Evolutionary conservation across 2,113 vertebrate species (phyloP), one percentile per base, ranked within the genome.

Genomic region (Sylvietta virens): DNA sequence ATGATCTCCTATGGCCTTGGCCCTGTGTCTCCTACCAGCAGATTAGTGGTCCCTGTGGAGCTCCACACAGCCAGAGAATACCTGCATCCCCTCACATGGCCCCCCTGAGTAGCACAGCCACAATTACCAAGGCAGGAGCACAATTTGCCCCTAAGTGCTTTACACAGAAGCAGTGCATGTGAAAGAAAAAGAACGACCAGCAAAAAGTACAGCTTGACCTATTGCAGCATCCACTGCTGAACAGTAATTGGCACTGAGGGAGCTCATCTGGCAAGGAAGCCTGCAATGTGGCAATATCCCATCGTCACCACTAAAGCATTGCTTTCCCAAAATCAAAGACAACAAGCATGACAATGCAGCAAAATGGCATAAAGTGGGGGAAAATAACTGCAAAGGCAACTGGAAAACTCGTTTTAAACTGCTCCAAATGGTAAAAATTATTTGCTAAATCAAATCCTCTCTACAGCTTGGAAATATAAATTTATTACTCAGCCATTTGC

Each of bases 241-340:
- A 96, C 13, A 88, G 76, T 42, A 95, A 95, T 84, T 92, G 94
- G 82, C 88, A 88, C 76, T 53, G 57, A 73, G 76, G 61, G 76
- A 95, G 57, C 64, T 72, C 80, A 88, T 95, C 76, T 96, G 94
- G 90, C 72, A 90, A 88, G 80, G 90, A 81, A 79, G 69, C 26
- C 90, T 86, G 57, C 90, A 94, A 93, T 88, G 94, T 95, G 90
- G 94, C 90, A 96, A 92, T 78, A 92, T 79, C 90, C 94, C 93
- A 96, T 90, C 71, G 82, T 93, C 93, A 94, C 85, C 86, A 81
- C 69, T 80, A 88, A 95, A 81, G 92, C 90, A 93, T 77, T 28
- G 71, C 82, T 86, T 92, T 88, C 72, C 2, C 10, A 90, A 90
- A 94, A 93, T 86, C 85, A 94, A 92, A 94, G 82, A 86, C 94